A percentile compares a stretch with the other conserved stretches of the same genome.
Conservation (phyloP, 2,888 invertebrate species). For the Hartigia nigra region DNA sequence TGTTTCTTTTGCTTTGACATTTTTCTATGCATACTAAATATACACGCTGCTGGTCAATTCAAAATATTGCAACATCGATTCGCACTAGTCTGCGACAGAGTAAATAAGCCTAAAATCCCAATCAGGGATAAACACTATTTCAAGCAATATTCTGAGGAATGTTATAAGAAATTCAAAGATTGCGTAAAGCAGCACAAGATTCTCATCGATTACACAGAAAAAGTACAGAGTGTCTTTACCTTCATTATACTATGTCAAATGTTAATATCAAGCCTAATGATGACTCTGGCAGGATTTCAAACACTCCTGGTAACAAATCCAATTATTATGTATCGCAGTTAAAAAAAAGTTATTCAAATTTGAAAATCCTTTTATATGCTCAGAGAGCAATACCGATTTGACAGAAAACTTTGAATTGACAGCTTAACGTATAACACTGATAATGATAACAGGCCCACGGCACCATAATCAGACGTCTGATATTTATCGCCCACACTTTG, state of each 20-base stretch:
- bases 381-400: neutral
- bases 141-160: constrained; percentile 6
- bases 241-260: constrained; percentile 32
- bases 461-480: too few relatives aligned
- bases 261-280: constrained; percentile 29
- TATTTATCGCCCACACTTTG: neutral
- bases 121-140: neutral
- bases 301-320: constrained; percentile 34
- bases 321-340: neutral
- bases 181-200: constrained; percentile 30
- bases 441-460: too few relatives aligned
- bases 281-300: constrained; percentile 42
- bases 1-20: constrained; percentile 46
- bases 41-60: constrained; percentile 41
- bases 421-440: too few relatives aligned
- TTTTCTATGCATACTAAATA: constrained; percentile 33
- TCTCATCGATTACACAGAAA: constrained; percentile 30
- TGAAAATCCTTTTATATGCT: neutral
- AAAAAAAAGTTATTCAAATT: neutral
- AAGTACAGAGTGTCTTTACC: constrained; percentile 33
- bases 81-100: constrained; percentile 18
- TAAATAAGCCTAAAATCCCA: neutral
- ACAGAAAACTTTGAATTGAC: too few relatives aligned
- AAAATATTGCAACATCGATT: constrained; percentile 38
- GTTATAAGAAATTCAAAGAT: neutral